Evolutionary conservation across 2,888 invertebrate genomes (phyloP).

Genomic region (Galerucella nymphaeae): DNA sequence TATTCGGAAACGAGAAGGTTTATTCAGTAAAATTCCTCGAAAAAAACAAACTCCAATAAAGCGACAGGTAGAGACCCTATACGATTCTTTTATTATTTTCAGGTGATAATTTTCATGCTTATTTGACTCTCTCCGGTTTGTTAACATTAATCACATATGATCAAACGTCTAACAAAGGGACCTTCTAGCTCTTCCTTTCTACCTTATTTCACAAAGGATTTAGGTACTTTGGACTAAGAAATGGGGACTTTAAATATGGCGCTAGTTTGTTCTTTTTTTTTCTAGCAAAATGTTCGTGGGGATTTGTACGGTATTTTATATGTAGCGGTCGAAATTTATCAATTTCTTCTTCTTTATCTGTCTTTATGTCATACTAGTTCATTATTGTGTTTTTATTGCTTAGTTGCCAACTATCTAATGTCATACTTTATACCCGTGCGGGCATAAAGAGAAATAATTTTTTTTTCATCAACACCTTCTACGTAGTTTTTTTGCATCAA

Average conservation of each 20-base stretch:
- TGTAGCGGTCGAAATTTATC: background rate
- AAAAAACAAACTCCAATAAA: slow-evolving; percentile 38
- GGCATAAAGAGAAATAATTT: no score
- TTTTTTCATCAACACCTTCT: no score
- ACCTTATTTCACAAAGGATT: slow-evolving; percentile 18
- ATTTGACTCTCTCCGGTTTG: slow-evolving; percentile 31
- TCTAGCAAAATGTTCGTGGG: background rate
- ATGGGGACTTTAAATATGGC: slow-evolving; percentile 22
- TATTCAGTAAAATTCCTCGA: slow-evolving; percentile 38
- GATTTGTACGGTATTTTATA: background rate
- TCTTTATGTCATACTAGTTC: no score
- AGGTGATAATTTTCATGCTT: slow-evolving; percentile 39
- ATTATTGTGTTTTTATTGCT: no score
- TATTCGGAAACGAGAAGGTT: slow-evolving; percentile 30
- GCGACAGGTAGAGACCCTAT: slow-evolving; percentile 42
- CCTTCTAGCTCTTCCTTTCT: slow-evolving; percentile 18
- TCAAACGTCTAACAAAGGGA: slow-evolving; percentile 23
- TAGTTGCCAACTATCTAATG: no score
- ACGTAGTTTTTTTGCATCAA: no score
- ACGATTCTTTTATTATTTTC: slow-evolving; percentile 29
- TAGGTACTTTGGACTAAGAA: slow-evolving; percentile 4
- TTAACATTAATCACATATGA: slow-evolving; percentile 38
- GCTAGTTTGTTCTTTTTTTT: slow-evolving; percentile 4
- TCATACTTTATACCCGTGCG: no score
- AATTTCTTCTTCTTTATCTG: no score